These are phyloP conservation scores for Anaspis maculata DNA, from an alignment of 2,888 invertebrate genomes.

Conservation along the genomic window DNA sequence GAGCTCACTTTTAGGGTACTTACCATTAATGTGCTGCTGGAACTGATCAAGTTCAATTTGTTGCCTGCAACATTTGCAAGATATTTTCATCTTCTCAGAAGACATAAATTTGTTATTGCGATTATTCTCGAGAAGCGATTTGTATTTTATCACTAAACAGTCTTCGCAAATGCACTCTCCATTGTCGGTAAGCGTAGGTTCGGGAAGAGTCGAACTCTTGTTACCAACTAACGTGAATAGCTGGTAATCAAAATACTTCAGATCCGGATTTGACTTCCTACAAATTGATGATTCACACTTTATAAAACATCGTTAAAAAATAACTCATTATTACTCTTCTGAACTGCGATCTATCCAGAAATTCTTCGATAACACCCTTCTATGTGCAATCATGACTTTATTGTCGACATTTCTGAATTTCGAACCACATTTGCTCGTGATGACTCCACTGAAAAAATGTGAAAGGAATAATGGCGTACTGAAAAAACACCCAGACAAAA, in stretches of 20 bases:
- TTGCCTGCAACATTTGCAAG: constrained; percentile 15
- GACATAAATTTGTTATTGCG: constrained; percentile 7
- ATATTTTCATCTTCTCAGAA: constrained; percentile 9
- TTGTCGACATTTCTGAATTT: constrained; percentile 19
- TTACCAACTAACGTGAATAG: constrained; percentile 31
- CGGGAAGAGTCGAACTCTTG: constrained; percentile 27
- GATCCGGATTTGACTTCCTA: constrained; percentile 29
- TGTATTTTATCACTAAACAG: constrained; percentile 34
- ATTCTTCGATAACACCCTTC: constrained; percentile 32
- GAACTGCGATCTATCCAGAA: constrained; percentile 34
- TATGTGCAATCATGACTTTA: constrained; percentile 26
- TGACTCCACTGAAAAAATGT: constrained; percentile 13
- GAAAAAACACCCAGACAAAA: neutral
- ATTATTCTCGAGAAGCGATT: constrained; percentile 18
- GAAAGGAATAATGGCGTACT: neutral
- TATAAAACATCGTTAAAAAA: constrained; percentile 2
- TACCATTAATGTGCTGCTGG: constrained; percentile 27
- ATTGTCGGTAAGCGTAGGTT: constrained; percentile 30
- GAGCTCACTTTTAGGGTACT: neutral
- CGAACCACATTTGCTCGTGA: constrained; percentile 18
- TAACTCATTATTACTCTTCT: constrained; percentile 25
- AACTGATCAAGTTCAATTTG: constrained; percentile 24
- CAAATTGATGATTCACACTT: constrained; percentile 11
- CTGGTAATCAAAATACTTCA: constrained; percentile 30
- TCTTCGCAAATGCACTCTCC: constrained; percentile 38